Evolutionary conservation across 2,888 invertebrate species (phyloP).

Genomic region (Drosophila borborema): DNA sequence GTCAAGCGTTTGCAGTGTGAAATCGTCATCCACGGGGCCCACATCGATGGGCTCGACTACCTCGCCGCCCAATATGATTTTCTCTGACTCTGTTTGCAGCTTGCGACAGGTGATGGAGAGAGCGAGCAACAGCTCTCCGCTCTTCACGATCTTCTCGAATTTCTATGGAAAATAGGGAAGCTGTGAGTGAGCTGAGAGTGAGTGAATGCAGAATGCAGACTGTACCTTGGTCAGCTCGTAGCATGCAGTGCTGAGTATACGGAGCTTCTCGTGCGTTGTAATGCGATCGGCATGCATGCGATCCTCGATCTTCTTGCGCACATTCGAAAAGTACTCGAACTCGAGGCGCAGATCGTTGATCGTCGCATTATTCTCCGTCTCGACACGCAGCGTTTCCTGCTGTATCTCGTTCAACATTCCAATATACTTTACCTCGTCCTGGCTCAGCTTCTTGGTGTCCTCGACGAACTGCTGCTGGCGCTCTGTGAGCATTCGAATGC

Average conservation of each 20-base stretch:
- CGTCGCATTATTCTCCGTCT: conserved; percentile 66
- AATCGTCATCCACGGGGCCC: conserved; percentile 33
- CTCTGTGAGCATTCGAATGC: conserved; percentile 70
- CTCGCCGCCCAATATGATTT: conserved; percentile 73
- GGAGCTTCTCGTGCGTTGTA: conserved; percentile 74
- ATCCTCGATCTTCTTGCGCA: conserved; percentile 74
- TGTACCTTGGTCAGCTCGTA: conserved; percentile 74
- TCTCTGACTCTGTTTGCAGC: conserved; percentile 82
- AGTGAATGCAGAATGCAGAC: conserved; percentile 7
- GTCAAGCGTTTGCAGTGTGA: conserved; percentile 64
- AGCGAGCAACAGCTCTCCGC: conserved; percentile 78
- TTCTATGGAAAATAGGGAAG: conserved; percentile 52
- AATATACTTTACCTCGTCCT: conserved; percentile 58
- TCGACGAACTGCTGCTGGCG: conserved; percentile 75
- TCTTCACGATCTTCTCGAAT: conserved; percentile 70
- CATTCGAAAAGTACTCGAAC: conserved; percentile 75
- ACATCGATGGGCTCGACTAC: conserved; percentile 43
- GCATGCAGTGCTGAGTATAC: conserved; percentile 74
- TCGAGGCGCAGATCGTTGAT: conserved; percentile 77
- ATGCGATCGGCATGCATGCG: conserved; percentile 63
- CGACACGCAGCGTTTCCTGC: conserved; percentile 58
- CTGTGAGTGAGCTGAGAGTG: conserved; percentile 4
- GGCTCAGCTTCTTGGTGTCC: conserved; percentile 71
- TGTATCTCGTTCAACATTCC: conserved; percentile 56
- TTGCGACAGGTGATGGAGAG: conserved; percentile 81